phyloP scores from a whole-genome alignment of 2,113 vertebrate genomes.

The Brachypodius melanocephalos region DNA sequence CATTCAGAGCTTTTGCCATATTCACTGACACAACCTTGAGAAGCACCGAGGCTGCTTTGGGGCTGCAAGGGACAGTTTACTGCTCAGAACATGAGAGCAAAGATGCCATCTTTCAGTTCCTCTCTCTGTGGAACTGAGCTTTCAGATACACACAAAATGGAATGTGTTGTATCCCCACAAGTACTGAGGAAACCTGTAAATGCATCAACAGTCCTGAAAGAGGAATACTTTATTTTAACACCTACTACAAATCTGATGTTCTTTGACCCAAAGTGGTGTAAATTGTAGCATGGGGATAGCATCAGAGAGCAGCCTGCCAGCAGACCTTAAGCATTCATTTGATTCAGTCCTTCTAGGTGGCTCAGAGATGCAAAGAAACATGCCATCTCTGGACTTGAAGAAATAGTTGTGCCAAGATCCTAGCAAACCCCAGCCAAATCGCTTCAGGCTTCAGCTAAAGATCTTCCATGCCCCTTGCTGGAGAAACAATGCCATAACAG shows the following conservation, averaged over 20 bases:
- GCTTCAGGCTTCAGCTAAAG: not conserved
- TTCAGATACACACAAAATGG: not conserved
- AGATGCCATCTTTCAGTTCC: not conserved
- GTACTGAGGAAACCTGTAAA: not conserved
- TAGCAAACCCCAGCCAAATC: not conserved
- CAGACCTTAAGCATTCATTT: not conserved
- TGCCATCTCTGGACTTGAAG: not conserved
- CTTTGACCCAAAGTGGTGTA: not conserved
- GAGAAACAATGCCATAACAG: conserved; percentile 5
- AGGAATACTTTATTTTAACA: not conserved
- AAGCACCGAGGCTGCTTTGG: not conserved
- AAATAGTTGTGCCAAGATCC: not conserved
- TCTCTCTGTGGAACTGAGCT: not conserved
- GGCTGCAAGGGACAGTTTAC: not conserved
- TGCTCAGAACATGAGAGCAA: not conserved
- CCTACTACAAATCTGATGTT: not conserved
- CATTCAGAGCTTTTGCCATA: accelerated
- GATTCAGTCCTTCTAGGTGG: not conserved
- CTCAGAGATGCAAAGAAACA: not conserved
- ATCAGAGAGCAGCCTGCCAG: not conserved
- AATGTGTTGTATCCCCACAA: not conserved
- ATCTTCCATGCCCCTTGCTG: conserved; percentile 53
- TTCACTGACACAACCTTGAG: not conserved
- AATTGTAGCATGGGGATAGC: accelerated
- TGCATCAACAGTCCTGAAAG: not conserved